Evolutionary conservation across 1,140 invertebrate species (phyloP), one percentile per base, ranked within the genome.

Genomic region (Papilio xuthus): DNA sequence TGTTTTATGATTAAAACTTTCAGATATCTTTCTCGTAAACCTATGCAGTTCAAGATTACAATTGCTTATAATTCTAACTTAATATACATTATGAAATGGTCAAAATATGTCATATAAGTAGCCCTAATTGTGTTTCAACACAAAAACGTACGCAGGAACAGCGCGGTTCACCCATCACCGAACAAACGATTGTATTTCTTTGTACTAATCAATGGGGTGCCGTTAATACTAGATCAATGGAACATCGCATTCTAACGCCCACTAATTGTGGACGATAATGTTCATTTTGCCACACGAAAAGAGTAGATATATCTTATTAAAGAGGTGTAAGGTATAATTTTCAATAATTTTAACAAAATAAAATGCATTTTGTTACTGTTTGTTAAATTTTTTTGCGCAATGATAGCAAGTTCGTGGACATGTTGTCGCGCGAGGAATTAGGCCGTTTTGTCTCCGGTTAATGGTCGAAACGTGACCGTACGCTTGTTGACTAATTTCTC

Each of bases 331-430:
- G 78, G 85, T 74, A 63, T 44, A 86, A 47, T 26, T 79, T 70
- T 41, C 37, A 75, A 32, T 37, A 3, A 20, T 4, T n/a, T 56
- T n/a, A 79, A 50, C 28, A 69, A 79, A 78, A 41, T 81, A 60
- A 81, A 82, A 63, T 56, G 60, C 72, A 77, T 69, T 60, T 60
- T 41, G 32, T 79, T 37, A 77, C 15, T 7, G 23, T 53, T 63
- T 80, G 63, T 79, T 67, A 53, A 74, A 83, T 84, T 92, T 92
- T 93, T 92, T 93, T 93, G 92, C 92, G 92, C 91, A 93, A 93
- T 92, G 91, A 92, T 91, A 92, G 80, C 87, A 79, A 77, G 88
- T 92, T 88, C 92, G 92, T 93, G 92, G 84, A 92, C 90, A 92
- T 92, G 90, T 88, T 85, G 88, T 88, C 88, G 84, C 83, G 85